Conservation (phyloP, 1,140 invertebrate species). For the Proctacanthus coquilletti region DNA sequence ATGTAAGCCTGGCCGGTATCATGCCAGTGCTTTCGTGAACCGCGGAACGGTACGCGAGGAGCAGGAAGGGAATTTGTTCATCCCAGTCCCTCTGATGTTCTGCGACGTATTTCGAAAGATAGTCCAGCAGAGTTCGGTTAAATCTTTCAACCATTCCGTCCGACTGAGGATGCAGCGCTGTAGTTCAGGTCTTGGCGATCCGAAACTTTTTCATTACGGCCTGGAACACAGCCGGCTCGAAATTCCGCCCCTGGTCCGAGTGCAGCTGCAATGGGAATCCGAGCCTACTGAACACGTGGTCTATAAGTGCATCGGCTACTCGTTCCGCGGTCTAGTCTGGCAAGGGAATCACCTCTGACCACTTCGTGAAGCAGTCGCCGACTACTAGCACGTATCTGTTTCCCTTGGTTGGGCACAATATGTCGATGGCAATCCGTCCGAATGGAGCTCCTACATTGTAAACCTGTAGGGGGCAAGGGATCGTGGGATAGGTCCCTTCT, state of each 20-base stretch:
- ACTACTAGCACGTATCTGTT: slow-evolving; percentile 26
- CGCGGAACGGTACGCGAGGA: too few species aligned
- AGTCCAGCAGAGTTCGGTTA: slow-evolving; percentile 13
- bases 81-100: slow-evolving; percentile 11
- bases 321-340: slow-evolving; percentile 26
- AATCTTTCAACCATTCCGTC: slow-evolving; percentile 28
- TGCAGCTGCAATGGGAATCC: slow-evolving; percentile 21
- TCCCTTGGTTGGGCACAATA: slow-evolving; percentile 28
- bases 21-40: too few species aligned
- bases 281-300: slow-evolving; percentile 19
- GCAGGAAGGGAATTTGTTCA: too few species aligned
- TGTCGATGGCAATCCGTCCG: slow-evolving; percentile 16
- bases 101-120: slow-evolving; percentile 12
- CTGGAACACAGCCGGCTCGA: slow-evolving; percentile 15
- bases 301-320: slow-evolving; percentile 21
- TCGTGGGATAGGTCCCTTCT: slow-evolving; percentile 10
- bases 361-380: slow-evolving; percentile 31
- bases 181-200: slow-evolving; percentile 19
- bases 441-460: slow-evolving; percentile 11
- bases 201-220: slow-evolving; percentile 14
- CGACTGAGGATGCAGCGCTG: slow-evolving; percentile 20
- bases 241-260: slow-evolving; percentile 26
- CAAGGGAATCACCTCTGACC: slow-evolving; percentile 21
- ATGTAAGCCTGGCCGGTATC: too few species aligned
- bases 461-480: slow-evolving; percentile 9